Evolutionary conservation across 1,140 invertebrate genomes (phyloP), one percentile per base, ranked within the genome.

Genomic region (Papilio helenus): DNA sequence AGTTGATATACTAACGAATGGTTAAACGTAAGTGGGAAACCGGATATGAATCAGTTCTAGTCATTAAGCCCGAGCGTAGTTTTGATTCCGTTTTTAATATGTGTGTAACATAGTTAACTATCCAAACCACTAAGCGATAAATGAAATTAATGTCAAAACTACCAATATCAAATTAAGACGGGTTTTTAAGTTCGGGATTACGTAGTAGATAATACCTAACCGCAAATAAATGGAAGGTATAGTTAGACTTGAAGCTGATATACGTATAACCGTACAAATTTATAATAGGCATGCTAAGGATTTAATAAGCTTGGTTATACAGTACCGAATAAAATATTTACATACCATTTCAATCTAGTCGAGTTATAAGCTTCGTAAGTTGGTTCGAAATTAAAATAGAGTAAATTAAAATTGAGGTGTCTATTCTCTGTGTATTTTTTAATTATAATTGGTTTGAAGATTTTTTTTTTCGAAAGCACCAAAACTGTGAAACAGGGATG

Each of bases 341-440:
- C 55, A 65, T 42, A 77, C 29, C 76, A 77, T 65, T 77, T 77
- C 76, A 77, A 44, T 77, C 55, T 77, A 77, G 34, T 77, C n/a
- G 39, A 65, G 51, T 58, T 77, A 77, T 49, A 77, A 77, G 76
- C 76, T 77, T 77, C 58, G 76, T 77, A 77, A 77, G 74, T 76
- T 55, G 74, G 26, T 76, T 76, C 49, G 42, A 42, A 76, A 76
- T 61, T 55, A 76, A 29, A 42, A 29, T 58, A 58, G 58, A 61
- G 12, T 61, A 73, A 26, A 34, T 65, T 44, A 61, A 65, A 42
- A 77, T 61, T 42, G 51, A 65, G 51, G 18, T 65, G 76, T 77
- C 51, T 77, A 65, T 61, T 77, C 29, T 76, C 20, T 58, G 46
- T 51, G 16, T 39, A 42, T 34, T 51, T 44, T 44, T 65, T 65